Percentiles rank a stretch among this genome's conserved stretches.
Conservation (phyloP, 2,888 invertebrate species). For the Graphium colonna region DNA sequence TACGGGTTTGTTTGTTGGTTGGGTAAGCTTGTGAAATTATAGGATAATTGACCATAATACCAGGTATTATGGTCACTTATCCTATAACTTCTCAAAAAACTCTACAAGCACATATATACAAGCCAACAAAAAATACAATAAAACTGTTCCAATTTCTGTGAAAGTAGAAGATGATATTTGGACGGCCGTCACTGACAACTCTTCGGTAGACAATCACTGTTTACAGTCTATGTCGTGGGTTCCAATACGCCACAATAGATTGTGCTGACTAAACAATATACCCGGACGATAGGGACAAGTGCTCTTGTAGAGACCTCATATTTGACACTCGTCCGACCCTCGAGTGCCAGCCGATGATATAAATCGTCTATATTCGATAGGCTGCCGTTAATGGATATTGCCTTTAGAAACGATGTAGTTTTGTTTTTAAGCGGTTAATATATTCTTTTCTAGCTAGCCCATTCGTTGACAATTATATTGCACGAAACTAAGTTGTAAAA, state of each 20-base stretch:
- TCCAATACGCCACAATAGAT: slow-evolving; percentile 19
- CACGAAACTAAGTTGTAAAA: no score
- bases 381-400: slow-evolving; percentile 19
- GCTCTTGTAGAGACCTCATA: slow-evolving; percentile 31
- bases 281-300: slow-evolving; percentile 26
- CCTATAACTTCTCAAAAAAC: no score
- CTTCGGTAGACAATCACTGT: not conserved
- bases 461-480: no score
- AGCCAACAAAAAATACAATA: no score
- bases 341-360: slow-evolving; percentile 11
- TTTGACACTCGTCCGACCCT: slow-evolving; percentile 25
- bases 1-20: no score
- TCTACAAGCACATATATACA: no score
- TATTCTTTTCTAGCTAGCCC: no score
- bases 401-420: slow-evolving; percentile 5
- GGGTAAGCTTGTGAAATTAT: no score
- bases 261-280: slow-evolving; percentile 31
- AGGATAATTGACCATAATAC: no score
- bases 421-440: slow-evolving; percentile 7
- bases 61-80: no score
- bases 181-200: not conserved
- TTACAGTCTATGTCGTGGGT: not conserved
- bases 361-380: slow-evolving; percentile 11
- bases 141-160: no score
- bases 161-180: not conserved